A percentile compares a stretch with the other conserved stretches of the same genome.
Evolutionary conservation across 2,797 vertebrate genomes (phyloP).

Genomic region (Helicolenus hilgendorfi): DNA sequence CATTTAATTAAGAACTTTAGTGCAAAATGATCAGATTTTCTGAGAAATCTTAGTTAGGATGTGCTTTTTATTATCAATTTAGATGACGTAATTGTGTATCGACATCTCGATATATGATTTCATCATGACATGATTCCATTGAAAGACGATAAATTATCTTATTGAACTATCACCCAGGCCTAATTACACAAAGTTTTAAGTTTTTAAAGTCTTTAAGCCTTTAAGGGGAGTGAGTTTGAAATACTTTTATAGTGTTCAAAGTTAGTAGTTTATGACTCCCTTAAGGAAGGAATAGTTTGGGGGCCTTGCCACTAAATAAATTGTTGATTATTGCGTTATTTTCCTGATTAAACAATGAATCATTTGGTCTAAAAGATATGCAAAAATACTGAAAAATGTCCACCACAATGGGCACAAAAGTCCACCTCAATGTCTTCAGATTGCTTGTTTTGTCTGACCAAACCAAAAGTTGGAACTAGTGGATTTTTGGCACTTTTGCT

Average conservation of each 20-base stretch:
- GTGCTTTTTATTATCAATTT: too few relatives aligned
- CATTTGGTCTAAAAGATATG: not conserved
- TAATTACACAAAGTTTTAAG: not conserved
- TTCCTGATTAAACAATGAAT: not conserved
- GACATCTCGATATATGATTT: too few relatives aligned
- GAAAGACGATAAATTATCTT: too few relatives aligned
- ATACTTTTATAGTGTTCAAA: not conserved
- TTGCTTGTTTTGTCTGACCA: not conserved
- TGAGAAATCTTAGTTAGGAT: too few relatives aligned
- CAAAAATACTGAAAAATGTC: fast-evolving
- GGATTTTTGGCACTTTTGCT: not conserved
- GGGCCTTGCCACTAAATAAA: not conserved
- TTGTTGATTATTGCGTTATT: not conserved
- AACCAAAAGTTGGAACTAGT: not conserved
- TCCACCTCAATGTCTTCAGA: not conserved
- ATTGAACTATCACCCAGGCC: too few relatives aligned
- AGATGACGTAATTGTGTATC: fast-evolving
- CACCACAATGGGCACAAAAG: too few relatives aligned
- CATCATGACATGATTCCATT: too few relatives aligned
- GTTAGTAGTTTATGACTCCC: not conserved
- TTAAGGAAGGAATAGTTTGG: not conserved
- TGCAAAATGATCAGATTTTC: too few relatives aligned
- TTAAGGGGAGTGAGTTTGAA: fast-evolving
- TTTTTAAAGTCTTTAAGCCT: not conserved
- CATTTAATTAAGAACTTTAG: too few relatives aligned